Evolutionary conservation across 2,797 vertebrate genomes (phyloP), one percentile per base, ranked within the genome.

Genomic region (Mormyrops attenuatus): DNA sequence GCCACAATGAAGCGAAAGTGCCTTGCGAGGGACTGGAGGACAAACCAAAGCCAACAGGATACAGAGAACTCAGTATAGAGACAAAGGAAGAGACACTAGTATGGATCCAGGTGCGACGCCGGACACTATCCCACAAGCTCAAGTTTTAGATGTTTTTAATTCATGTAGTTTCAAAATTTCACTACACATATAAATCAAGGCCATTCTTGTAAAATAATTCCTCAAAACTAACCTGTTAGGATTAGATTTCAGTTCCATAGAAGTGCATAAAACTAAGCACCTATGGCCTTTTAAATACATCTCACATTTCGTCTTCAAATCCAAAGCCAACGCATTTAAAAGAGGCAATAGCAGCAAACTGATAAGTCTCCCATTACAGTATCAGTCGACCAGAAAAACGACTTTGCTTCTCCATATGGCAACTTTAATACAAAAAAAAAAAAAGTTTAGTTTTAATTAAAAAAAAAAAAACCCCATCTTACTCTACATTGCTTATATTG

Each of bases 231-330:
- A 88, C 87, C 91, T 94, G 91, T 93, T 90, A 92, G 92, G 93
- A 93, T 94, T 15, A 92, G 93, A 47, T 90, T 92, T 91, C 94
- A 94, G 91, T 92, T 93, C 93, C 92, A 92, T 94, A 91, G 93
- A 95, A 95, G 95, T 95, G 95, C 94, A 95, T 95, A 92, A 94
- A 92, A 93, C 94, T 91, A 91, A 91, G 93, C 92, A 93, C 92
- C 94, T 93, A 88, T 85, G 73, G 73, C 34, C 44, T 77, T 91
- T 93, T 91, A 91, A 89, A 91, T 92, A 94, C 89, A 90, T 92
- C 92, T 92, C 90, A 91, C 90, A 88, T 90, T 92, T 91, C 15
- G 88, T 82, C 90, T 82, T 93, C 88, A 92, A 91, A 90, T 91
- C 90, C 38, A 49, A 77, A 50, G 91, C 91, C 91, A 93, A 94